Evolutionary conservation across 2,113 vertebrate genomes (phyloP).

Genomic region (Apteryx owenii): DNA sequence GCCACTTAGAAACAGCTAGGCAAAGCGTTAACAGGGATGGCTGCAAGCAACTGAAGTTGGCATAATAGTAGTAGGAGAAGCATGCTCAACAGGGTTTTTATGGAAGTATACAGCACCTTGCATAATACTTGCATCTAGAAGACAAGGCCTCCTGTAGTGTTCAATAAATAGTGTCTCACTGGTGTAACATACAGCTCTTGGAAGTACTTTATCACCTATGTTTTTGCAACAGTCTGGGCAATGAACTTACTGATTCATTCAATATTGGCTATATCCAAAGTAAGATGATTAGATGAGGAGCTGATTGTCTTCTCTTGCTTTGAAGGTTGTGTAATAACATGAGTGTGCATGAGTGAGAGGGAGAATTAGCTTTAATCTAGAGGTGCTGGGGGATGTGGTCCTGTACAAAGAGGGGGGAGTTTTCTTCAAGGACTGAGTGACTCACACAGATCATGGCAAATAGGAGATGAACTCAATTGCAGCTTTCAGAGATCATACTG

Average conservation of each 20-base stretch:
- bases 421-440: background rate
- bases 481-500: background rate
- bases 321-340: background rate
- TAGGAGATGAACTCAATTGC: background rate
- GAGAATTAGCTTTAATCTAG: background rate
- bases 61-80: background rate
- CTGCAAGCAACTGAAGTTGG: background rate
- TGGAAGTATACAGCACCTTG: background rate
- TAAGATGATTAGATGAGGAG: background rate
- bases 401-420: background rate
- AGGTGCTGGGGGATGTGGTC: rapidly evolving
- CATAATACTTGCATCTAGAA: background rate
- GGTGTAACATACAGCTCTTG: background rate
- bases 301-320: background rate
- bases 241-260: background rate
- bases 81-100: background rate
- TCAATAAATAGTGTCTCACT: background rate
- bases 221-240: background rate
- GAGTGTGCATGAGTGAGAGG: background rate
- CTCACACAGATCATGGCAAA: background rate
- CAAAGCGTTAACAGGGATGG: background rate
- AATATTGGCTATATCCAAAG: background rate
- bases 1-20: background rate
- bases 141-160: background rate
- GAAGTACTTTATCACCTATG: background rate